Conservation (phyloP, 2,113 vertebrate genomes). For the Lethenteron reissneri region DNA sequence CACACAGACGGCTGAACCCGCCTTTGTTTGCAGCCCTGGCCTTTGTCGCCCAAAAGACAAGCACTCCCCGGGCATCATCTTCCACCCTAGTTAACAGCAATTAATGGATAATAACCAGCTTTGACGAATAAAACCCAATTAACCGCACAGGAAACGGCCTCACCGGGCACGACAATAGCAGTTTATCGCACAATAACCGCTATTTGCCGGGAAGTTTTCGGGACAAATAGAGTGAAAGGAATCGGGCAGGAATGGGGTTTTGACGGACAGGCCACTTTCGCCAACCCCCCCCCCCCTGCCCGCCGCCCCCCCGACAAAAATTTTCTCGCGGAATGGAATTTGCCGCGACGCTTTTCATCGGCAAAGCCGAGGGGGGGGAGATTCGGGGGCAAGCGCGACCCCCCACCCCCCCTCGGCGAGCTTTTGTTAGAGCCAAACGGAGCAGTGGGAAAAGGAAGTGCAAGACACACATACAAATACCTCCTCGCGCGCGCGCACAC, state of each 20-base stretch:
- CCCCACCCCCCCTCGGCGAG: too few species aligned
- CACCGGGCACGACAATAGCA: conserved; percentile 5
- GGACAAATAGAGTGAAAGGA: neutral
- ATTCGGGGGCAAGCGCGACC: too few species aligned
- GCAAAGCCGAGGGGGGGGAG: too few species aligned
- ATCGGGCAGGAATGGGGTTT: neutral
- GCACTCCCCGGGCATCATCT: conserved; percentile 5
- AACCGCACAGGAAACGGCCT: conserved; percentile 5
- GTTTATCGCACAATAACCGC: conserved; percentile 6
- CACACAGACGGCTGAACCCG: conserved; percentile 6
- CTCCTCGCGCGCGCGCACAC: too few species aligned
- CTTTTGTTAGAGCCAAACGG: too few species aligned
- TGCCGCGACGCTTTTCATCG: too few species aligned
- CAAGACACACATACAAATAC: too few species aligned
- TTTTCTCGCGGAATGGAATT: too few species aligned
- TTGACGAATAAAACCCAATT: conserved; percentile 7
- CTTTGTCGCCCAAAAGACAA: conserved; percentile 5
- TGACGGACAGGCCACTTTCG: neutral
- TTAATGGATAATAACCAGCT: conserved; percentile 7
- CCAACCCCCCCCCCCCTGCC: neutral
- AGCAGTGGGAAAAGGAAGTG: too few species aligned
- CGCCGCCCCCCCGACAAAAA: neutral
- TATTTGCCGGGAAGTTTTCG: conserved; percentile 3
- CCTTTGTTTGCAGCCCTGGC: neutral
- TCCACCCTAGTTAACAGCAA: conserved; percentile 7